These are phyloP conservation scores for Athalia cordata DNA, from an alignment of 2,888 invertebrate genomes.

Conservation along the genomic window DNA sequence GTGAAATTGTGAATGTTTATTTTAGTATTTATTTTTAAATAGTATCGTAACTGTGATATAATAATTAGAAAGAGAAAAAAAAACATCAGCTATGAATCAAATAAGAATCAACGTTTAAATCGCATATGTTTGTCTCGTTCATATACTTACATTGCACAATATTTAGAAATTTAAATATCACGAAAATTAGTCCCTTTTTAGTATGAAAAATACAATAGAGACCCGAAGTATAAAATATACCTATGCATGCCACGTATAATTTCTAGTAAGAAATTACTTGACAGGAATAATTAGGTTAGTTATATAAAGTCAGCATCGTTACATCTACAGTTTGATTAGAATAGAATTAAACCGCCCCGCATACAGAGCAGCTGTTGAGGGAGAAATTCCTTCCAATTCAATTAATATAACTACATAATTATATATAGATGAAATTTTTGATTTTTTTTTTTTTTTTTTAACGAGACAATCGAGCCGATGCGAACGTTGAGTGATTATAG, in stretches of 20 bases:
- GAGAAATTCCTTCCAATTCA: neutral
- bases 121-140: slow-evolving; percentile 29
- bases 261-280: too few relatives aligned
- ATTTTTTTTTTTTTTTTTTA: neutral
- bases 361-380: too few relatives aligned
- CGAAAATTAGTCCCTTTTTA: too few relatives aligned
- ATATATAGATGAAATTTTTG: neutral
- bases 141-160: neutral
- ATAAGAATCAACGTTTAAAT: slow-evolving; percentile 30
- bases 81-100: neutral
- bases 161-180: too few relatives aligned
- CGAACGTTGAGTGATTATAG: slow-evolving; percentile 54
- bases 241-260: too few relatives aligned
- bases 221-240: too few relatives aligned
- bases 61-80: neutral
- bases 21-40: neutral
- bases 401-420: neutral
- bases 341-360: too few relatives aligned
- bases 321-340: too few relatives aligned
- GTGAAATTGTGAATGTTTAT: slow-evolving; percentile 6
- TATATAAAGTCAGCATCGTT: too few relatives aligned
- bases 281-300: too few relatives aligned
- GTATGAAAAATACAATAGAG: too few relatives aligned
- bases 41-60: neutral
- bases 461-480: slow-evolving; percentile 56